Evolutionary conservation across 2,797 vertebrate genomes (phyloP), one percentile per base, ranked within the genome.

Genomic region (Pipistrellus pygmaeus): DNA sequence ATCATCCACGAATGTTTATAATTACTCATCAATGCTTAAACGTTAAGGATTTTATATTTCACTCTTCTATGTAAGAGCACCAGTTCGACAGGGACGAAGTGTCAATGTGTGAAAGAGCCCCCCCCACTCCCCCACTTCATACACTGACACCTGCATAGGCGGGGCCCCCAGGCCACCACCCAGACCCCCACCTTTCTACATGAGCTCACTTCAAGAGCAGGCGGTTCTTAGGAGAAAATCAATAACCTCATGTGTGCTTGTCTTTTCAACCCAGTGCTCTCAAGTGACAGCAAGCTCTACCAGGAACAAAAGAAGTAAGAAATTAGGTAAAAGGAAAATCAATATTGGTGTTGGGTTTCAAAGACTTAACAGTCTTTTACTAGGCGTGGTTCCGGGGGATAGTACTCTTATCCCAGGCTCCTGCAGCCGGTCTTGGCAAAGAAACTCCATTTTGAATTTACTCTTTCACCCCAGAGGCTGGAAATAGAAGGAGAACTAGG

Each of bases 251-350:
- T 4, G 23, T 7, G 15, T 0, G 5, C 85, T 82, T 64, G 48
- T 91, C 92, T 92, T 96, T 96, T 88, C 94, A 91, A 91, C 82
- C 60, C 68, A 9, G 1, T 41, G 84, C 53, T 85, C 35, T 66
- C 89, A 85, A 72, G 46, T 60, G 85, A 77, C 91, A 90, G 71
- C 72, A 44, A 53, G 62, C 1, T 20, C 62, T 46, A 71, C 62
- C 32, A 55, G 85, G 90, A 96, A 95, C 69, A 91, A 93, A 95
- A 68, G 84, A 46, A 96, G n/a, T 84, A 86, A 89, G 92, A 82
- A 95, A 95, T 94, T 69, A 91, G 69, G 84, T 90, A 87, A 94
- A 89, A 81, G 77, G 71, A 90, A 92, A 76, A 88, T 95, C 91
- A 62, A 88, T 96, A 68, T n/a, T 73, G 86, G 72, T 72, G 55